phyloP scores from a whole-genome alignment of 2,113 vertebrate species.

The Brachirus orientalis region DNA sequence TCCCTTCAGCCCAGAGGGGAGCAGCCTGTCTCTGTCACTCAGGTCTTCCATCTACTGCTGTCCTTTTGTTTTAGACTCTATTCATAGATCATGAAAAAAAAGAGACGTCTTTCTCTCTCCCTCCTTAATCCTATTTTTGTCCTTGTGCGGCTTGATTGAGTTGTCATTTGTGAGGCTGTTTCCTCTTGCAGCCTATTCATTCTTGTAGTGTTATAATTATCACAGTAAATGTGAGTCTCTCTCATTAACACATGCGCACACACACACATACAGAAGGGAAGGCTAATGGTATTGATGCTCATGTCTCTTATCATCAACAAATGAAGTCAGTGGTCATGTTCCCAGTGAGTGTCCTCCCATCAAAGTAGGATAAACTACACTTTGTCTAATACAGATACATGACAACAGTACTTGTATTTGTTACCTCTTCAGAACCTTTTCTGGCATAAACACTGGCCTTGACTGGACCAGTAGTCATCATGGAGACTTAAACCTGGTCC shows the following conservation, averaged over 20 bases:
- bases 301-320: conserved; percentile 46
- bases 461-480: too few species aligned
- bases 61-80: conserved; percentile 71
- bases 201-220: conserved; percentile 40
- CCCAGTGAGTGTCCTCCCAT: conserved; percentile 6
- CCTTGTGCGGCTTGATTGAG: conserved; percentile 61
- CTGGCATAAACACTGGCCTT: too few species aligned
- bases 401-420: too few species aligned
- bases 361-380: conserved; percentile 11
- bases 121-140: conserved; percentile 63
- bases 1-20: conserved; percentile 54
- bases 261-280: background rate
- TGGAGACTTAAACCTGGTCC: too few species aligned
- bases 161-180: conserved; percentile 50
- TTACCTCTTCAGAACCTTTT: too few species aligned
- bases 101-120: conserved; percentile 28
- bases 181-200: conserved; percentile 28
- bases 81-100: conserved; percentile 66
- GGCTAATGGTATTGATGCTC: conserved; percentile 36
- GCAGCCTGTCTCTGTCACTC: conserved; percentile 54
- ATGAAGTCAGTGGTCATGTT: conserved; percentile 49
- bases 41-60: conserved; percentile 44
- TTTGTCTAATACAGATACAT: background rate
- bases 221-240: conserved; percentile 26
- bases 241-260: background rate